Conservation (phyloP, 2,888 invertebrate genomes). For the Pecten maximus region DNA sequence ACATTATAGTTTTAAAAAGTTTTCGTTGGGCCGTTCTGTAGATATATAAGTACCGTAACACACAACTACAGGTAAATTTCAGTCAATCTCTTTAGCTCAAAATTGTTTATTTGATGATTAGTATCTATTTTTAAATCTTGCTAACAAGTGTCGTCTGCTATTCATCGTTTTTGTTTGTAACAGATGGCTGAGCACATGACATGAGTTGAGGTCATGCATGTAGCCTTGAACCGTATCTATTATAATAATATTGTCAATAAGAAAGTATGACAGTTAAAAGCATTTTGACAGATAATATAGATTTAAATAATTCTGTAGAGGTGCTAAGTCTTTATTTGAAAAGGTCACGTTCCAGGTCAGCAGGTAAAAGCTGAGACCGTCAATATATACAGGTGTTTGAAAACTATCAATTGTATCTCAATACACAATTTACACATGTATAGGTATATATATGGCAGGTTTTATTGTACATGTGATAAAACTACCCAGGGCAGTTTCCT, state of each 20-base stretch:
- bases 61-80: background rate
- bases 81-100: background rate
- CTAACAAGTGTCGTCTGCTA: constrained; percentile 2
- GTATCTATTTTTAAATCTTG: background rate
- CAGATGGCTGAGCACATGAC: constrained; percentile 5
- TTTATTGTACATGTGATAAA: no score
- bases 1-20: background rate
- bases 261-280: background rate
- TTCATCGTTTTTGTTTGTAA: background rate
- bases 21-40: background rate
- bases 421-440: background rate
- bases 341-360: background rate
- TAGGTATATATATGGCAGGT: background rate
- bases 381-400: background rate
- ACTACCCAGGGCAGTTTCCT: no score
- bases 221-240: background rate
- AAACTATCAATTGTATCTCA: background rate
- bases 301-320: background rate
- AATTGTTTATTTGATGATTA: background rate
- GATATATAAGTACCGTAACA: background rate
- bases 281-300: background rate
- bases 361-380: background rate
- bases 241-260: background rate
- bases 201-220: background rate
- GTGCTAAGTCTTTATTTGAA: background rate